Evolutionary conservation across 2,797 vertebrate genomes (phyloP), one percentile per base, ranked within the genome.

Genomic region (Epinephelus awoara): DNA sequence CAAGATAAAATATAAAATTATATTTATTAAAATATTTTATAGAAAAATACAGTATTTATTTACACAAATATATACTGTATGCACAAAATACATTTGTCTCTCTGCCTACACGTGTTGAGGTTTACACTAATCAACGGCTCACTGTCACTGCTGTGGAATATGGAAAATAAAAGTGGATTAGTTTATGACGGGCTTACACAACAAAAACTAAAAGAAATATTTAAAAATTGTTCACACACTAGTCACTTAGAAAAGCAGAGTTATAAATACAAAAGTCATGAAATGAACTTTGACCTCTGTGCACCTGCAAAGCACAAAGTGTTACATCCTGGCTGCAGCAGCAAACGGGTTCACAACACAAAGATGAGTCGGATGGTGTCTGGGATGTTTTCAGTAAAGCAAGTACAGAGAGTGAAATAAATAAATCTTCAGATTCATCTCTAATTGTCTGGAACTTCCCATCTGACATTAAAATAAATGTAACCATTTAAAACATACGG

Each of bases 11-110:
- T 79, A 38, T 59, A 55, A 83, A 85, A 81, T 34, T 72, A 73
- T 17, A 84, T 88, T 86, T 93, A 89, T 85, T 88, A 81, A 88
- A 92, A 89, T 68, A 75, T 56, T 83, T 81, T 13, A 78, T 91
- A 87, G 23, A 91, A 93, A 94, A 93, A 90, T 91, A 92, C 80
- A 86, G 21, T 23, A 80, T 68, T 65, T 69, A 78, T 72, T 67
- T 83, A 77, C 70, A 89, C 70, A 78, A 66, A 69, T 64, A 71
- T 71, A 50, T 65, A 40, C 38, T 40, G 40, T 42, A 56, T 58
- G 52, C 83, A 84, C 58, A 78, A 71, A 75, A 38, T 2, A 69
- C 34, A 9, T 52, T 46, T 38, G 38, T 49, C 2, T 51, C 7
- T 55, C 27, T 18, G 11, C 14, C 46, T 47, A 38, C 21, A 56